Conservation (phyloP, 64 coral and sea anemone species). For the Pachyseris speciosa region DNA sequence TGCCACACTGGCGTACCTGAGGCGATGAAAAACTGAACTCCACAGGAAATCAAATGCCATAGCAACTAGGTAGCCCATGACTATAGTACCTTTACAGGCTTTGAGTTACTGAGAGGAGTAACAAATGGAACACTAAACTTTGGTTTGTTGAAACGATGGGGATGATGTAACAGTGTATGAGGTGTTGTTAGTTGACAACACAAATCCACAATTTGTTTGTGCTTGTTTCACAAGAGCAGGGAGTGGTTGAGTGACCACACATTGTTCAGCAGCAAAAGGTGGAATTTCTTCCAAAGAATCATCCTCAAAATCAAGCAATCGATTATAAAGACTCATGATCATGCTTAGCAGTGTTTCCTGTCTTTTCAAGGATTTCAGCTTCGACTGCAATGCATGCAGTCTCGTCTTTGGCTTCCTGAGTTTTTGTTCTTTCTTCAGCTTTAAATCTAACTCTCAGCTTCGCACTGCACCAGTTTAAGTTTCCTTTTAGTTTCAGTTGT, state of each 20-base stretch:
- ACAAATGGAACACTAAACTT: not conserved
- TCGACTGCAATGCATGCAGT: not conserved
- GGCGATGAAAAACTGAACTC: too few species aligned
- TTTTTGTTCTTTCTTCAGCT: slow-evolving; percentile 30
- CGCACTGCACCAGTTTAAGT: not conserved
- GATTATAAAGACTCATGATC: not conserved
- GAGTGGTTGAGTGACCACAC: not conserved
- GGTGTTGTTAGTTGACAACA: not conserved
- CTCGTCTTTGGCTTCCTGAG: slow-evolving; percentile 3
- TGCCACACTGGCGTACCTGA: too few species aligned
- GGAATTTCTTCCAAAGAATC: not conserved
- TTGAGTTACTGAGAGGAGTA: not conserved
- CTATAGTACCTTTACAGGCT: not conserved
- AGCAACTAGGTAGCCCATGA: not conserved
- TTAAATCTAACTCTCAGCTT: not conserved
- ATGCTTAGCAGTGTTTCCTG: not conserved
- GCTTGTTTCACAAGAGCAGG: not conserved
- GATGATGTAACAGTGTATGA: not conserved
- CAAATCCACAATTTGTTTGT: not conserved
- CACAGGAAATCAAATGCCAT: too few species aligned
- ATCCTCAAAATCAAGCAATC: slow-evolving; percentile 4
- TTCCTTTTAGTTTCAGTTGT: not conserved
- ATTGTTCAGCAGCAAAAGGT: slow-evolving; percentile 14
- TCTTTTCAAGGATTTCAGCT: not conserved
- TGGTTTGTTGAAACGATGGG: not conserved